Conservation (phyloP, 2,797 vertebrate genomes). For the Corythornis leucogaster region DNA sequence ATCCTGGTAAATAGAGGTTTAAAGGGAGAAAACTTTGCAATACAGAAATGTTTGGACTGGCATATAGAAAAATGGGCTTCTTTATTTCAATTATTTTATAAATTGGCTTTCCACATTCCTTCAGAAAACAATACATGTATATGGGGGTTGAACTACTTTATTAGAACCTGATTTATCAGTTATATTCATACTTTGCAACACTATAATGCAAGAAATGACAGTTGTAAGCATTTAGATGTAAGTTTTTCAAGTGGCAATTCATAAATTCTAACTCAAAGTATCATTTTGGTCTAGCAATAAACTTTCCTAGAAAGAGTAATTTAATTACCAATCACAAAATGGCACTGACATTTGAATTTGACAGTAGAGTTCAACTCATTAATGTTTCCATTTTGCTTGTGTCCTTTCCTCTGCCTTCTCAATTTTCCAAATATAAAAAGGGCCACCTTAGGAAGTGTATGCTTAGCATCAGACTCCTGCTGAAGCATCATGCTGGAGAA, state of each 20-base stretch:
- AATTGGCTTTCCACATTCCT: not conserved
- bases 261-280: conserved; percentile 13
- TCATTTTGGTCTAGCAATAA: not conserved
- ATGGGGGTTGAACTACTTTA: not conserved
- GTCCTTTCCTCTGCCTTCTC: not conserved
- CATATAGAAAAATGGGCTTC: not conserved
- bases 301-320: conserved; percentile 14
- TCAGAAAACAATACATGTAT: not conserved
- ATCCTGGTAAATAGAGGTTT: not conserved
- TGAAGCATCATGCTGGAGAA: not conserved
- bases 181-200: not conserved
- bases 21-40: not conserved
- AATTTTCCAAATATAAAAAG: not conserved
- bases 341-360: not conserved
- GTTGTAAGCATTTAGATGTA: not conserved
- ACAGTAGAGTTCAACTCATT: conserved; percentile 10
- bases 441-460: not conserved
- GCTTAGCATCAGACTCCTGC: not conserved
- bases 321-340: not conserved
- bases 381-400: conserved; percentile 7
- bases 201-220: not conserved
- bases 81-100: not conserved
- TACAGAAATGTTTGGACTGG: not conserved
- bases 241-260: not conserved
- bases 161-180: not conserved